A percentile compares a stretch with the other conserved stretches of the same genome.
Evolutionary conservation across 2,113 vertebrate species (phyloP).

Genomic region (Otolemur garnettii): DNA sequence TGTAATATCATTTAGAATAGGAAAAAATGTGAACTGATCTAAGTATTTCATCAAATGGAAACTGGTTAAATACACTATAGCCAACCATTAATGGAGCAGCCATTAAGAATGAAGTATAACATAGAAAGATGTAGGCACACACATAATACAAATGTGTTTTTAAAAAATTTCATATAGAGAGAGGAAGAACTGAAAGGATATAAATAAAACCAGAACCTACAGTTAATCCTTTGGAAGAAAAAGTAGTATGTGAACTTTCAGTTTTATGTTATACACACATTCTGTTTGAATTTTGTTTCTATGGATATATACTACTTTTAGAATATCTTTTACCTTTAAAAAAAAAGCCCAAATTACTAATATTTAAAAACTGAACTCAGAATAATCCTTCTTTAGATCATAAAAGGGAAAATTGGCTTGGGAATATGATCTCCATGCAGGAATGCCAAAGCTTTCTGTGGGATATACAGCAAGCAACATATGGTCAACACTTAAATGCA

Average conservation of each 20-base stretch:
- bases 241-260: not conserved
- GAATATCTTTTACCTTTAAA: not conserved
- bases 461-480: not conserved
- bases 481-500: not conserved
- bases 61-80: not conserved
- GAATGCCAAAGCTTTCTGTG: not conserved
- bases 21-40: not conserved
- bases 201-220: not conserved
- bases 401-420: not conserved
- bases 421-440: not conserved
- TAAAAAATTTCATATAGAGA: not conserved
- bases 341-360: not conserved
- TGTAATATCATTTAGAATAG: not conserved
- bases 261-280: not conserved
- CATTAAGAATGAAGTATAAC: not conserved
- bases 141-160: not conserved
- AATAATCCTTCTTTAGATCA: not conserved
- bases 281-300: not conserved
- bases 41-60: not conserved
- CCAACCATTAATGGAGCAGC: not conserved
- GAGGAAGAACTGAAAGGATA: not conserved
- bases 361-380: conserved; percentile 23
- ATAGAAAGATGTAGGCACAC: not conserved
- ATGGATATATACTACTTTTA: not conserved
- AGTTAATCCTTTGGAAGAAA: not conserved